Percentiles rank a stretch among this genome's conserved stretches.
These are phyloP conservation scores for Aix galericulata DNA, from an alignment of 2,113 vertebrate genomes.

Conservation along the genomic window DNA sequence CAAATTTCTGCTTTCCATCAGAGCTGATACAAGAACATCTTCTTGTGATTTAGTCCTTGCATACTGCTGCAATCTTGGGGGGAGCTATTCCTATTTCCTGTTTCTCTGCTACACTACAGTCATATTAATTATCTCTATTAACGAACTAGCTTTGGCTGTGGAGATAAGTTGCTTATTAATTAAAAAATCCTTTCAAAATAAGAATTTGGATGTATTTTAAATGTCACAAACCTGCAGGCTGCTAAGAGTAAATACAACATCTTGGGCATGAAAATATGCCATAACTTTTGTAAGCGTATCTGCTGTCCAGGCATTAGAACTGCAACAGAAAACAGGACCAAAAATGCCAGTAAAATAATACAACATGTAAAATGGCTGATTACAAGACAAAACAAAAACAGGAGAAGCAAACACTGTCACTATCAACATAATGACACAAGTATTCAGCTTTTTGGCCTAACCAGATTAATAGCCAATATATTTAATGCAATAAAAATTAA, in stretches of 20 bases:
- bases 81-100: neutral
- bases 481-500: neutral
- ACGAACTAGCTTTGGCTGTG: neutral
- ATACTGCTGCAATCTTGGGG: neutral
- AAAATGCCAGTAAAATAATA: neutral
- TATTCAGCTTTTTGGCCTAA: neutral
- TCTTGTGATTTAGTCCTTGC: neutral
- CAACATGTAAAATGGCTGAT: neutral
- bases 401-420: neutral
- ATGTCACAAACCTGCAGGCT: constrained; percentile 76
- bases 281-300: constrained; percentile 70
- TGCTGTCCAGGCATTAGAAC: constrained; percentile 72
- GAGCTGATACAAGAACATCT: neutral
- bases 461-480: neutral
- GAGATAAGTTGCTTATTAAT: neutral
- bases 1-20: neutral
- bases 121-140: neutral
- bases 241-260: constrained; percentile 56
- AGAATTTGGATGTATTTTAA: neutral
- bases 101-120: neutral
- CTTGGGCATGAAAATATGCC: constrained; percentile 67
- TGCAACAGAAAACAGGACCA: constrained; percentile 45
- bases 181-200: neutral
- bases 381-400: neutral
- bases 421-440: neutral